phyloP scores from a whole-genome alignment of 2,113 vertebrate genomes.

The Butorides virescens region DNA sequence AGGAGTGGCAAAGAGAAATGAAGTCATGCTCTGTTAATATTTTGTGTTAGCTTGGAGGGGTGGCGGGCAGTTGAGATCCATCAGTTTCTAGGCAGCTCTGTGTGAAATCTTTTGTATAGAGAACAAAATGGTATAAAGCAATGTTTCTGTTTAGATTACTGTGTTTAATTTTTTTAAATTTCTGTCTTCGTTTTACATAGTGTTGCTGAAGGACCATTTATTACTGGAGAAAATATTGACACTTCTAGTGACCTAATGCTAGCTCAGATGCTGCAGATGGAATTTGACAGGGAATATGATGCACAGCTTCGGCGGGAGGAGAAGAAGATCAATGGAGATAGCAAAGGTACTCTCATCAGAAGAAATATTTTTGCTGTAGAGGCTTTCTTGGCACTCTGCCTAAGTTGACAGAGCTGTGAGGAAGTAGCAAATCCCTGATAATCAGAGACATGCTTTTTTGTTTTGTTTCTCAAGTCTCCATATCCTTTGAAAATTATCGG shows the following conservation, averaged over 20 bases:
- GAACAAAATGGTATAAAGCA: neutral
- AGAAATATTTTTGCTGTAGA: neutral
- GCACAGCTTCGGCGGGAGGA: slow-evolving; percentile 92
- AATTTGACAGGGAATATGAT: slow-evolving; percentile 96
- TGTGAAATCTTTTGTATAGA: neutral
- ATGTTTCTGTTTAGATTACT: neutral
- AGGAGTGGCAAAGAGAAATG: neutral
- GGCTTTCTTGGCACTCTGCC: neutral
- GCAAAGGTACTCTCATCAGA: slow-evolving; percentile 84
- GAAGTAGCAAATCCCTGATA: neutral
- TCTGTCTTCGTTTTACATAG: slow-evolving; percentile 63
- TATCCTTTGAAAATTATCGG: slow-evolving; percentile 98
- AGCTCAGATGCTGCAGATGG: slow-evolving; percentile 97
- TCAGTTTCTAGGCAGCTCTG: neutral
- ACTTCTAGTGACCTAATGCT: slow-evolving; percentile 93
- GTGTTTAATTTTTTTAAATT: neutral
- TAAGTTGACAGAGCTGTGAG: neutral
- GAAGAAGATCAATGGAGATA: slow-evolving; percentile 96
- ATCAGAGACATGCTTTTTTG: neutral
- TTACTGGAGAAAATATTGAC: slow-evolving; percentile 77
- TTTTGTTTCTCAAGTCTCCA: slow-evolving; percentile 84
- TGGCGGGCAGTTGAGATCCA: neutral
- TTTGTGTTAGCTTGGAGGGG: neutral
- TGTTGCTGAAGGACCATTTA: slow-evolving; percentile 72
- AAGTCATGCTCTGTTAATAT: neutral